A percentile compares a stretch with the other conserved stretches of the same genome.
Evolutionary conservation across 2,113 vertebrate species (phyloP).

Genomic region (Menura novaehollandiae): DNA sequence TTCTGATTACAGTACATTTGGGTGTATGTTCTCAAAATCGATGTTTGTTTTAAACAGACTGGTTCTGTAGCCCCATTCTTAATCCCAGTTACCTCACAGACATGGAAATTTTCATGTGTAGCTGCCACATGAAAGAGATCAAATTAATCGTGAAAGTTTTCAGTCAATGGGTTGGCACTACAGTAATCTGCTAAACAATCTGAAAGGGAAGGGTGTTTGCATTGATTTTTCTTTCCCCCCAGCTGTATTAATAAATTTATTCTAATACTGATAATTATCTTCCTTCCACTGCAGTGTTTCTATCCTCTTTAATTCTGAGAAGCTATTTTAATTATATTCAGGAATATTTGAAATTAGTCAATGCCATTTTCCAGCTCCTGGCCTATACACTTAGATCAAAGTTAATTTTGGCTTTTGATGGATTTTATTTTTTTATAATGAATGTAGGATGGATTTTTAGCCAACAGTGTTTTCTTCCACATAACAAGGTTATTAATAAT

Average conservation of each 20-base stretch:
- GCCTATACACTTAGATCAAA: neutral
- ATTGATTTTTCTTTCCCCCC: neutral
- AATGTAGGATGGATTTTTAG: neutral
- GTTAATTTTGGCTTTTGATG: neutral
- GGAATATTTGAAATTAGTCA: neutral
- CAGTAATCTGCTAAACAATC: neutral
- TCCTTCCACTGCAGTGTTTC: neutral
- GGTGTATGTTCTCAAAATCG: neutral
- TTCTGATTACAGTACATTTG: neutral
- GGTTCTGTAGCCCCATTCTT: neutral
- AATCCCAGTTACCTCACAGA: neutral
- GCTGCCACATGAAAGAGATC: neutral
- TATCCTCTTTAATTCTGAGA: neutral
- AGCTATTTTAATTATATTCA: neutral
- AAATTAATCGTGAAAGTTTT: neutral
- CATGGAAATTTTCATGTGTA: neutral
- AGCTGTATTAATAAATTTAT: conserved; percentile 11
- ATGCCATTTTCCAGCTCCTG: neutral
- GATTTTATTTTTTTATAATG: neutral
- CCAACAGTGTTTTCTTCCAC: neutral
- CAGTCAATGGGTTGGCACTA: neutral
- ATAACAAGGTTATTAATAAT: neutral
- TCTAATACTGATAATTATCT: neutral
- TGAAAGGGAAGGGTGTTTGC: neutral
- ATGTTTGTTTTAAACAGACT: neutral